Conservation (phyloP, 2,888 invertebrate species). For the Cephus nigrinus region DNA sequence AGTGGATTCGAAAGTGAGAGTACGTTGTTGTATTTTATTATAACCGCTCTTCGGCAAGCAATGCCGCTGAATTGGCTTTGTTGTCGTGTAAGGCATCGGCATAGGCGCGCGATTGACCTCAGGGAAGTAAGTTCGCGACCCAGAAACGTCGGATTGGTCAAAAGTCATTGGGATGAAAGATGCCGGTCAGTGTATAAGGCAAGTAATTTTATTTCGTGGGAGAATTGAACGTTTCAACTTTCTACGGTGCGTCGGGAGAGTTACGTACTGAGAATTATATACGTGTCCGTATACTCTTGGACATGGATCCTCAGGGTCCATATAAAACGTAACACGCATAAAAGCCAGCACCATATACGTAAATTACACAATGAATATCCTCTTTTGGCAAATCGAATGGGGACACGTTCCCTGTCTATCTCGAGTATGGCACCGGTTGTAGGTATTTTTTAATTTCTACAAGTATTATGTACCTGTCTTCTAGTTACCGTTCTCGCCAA, state of each 20-base stretch:
- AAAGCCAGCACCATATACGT: background rate
- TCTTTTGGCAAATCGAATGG: background rate
- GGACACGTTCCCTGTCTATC: background rate
- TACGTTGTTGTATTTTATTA: slow-evolving; percentile 32
- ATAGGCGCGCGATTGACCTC: background rate
- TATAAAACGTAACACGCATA: background rate
- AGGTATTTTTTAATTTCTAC: background rate
- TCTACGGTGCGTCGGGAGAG: background rate
- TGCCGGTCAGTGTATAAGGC: background rate
- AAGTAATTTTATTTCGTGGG: background rate
- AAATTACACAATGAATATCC: background rate
- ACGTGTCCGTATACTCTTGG: background rate
- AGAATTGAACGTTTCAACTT: background rate
- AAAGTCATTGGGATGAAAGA: background rate
- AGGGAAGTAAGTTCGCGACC: slow-evolving; percentile 3
- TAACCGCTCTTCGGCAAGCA: slow-evolving; percentile 21
- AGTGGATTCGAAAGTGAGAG: slow-evolving; percentile 53
- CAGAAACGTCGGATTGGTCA: background rate
- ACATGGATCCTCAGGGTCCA: background rate
- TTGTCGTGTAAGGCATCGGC: slow-evolving; percentile 9
- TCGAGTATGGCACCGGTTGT: background rate
- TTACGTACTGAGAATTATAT: background rate
- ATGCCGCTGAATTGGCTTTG: slow-evolving; percentile 28
- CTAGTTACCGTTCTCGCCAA: background rate
- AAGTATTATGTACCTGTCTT: background rate